These are phyloP conservation scores for Acipenser oxyrinchus DNA, from an alignment of 2,797 vertebrate genomes.

Conservation along the genomic window DNA sequence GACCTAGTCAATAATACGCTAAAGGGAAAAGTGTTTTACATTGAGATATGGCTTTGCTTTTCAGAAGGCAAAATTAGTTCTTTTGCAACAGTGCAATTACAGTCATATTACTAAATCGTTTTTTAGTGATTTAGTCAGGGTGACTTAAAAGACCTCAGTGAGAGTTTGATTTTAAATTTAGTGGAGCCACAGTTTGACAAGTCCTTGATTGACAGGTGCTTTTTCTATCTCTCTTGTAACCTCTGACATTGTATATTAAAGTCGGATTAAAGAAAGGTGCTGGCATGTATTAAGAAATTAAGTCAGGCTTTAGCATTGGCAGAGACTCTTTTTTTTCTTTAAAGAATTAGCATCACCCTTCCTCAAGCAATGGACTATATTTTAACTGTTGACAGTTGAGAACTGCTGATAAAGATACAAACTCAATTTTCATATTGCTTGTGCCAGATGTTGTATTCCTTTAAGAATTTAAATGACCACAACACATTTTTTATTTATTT, in stretches of 20 bases:
- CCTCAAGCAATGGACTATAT: conserved; percentile 6
- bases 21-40: not conserved
- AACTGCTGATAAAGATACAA: too few species aligned
- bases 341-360: not conserved
- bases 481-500: not conserved
- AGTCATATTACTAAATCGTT: conserved; percentile 50
- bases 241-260: conserved; percentile 69
- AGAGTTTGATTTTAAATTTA: conserved; percentile 59
- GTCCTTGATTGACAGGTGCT: conserved; percentile 66
- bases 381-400: too few species aligned
- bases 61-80: conserved; percentile 54
- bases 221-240: conserved; percentile 69
- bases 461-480: too few species aligned
- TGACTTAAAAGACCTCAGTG: conserved; percentile 59
- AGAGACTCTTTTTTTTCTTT: conserved; percentile 35
- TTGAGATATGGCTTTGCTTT: conserved; percentile 13
- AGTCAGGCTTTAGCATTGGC: conserved; percentile 58
- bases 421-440: too few species aligned
- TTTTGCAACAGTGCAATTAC: conserved; percentile 53
- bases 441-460: too few species aligned
- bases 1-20: too few species aligned
- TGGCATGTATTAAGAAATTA: conserved; percentile 73
- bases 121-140: conserved; percentile 56
- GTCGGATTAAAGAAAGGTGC: conserved; percentile 70
- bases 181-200: conserved; percentile 70